Percentiles rank a stretch among this genome's conserved stretches.
These are phyloP conservation scores for Saturnia pavonia DNA, from an alignment of 2,888 invertebrate genomes.

Conservation along the genomic window DNA sequence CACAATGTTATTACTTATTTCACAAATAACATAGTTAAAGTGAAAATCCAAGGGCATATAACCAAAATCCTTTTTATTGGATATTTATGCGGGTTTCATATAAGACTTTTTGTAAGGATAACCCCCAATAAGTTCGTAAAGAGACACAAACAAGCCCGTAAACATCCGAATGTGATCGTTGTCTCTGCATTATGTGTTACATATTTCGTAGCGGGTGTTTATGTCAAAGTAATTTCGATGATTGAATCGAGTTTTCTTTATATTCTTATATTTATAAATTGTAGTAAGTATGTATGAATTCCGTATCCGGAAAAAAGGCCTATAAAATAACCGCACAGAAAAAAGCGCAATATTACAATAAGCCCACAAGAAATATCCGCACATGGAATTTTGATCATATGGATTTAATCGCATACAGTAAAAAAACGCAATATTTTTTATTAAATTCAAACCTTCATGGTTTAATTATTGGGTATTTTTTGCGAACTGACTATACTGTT, in stretches of 20 bases:
- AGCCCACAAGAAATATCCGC: too few species aligned
- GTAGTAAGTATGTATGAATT: too few species aligned
- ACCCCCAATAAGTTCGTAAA: not conserved
- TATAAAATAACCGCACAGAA: too few species aligned
- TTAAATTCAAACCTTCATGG: too few species aligned
- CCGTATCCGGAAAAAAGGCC: too few species aligned
- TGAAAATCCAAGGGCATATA: not conserved
- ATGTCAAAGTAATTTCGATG: not conserved
- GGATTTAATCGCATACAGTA: too few species aligned
- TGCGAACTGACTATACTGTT: too few species aligned
- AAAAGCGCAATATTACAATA: too few species aligned
- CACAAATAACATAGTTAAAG: not conserved
- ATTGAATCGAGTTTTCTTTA: not conserved
- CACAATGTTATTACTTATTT: not conserved
- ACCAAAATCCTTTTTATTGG: not conserved
- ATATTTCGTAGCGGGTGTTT: not conserved
- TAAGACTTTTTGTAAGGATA: not conserved
- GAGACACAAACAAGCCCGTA: slow-evolving; percentile 1
- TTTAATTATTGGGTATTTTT: too few species aligned
- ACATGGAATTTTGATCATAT: too few species aligned
- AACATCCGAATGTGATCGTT: not conserved
- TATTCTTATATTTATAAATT: not conserved
- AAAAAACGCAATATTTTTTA: too few species aligned
- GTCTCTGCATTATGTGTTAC: not conserved
- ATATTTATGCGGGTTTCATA: not conserved